phyloP scores from a whole-genome alignment of 2,113 vertebrate genomes.

The Calidris pygmaea region DNA sequence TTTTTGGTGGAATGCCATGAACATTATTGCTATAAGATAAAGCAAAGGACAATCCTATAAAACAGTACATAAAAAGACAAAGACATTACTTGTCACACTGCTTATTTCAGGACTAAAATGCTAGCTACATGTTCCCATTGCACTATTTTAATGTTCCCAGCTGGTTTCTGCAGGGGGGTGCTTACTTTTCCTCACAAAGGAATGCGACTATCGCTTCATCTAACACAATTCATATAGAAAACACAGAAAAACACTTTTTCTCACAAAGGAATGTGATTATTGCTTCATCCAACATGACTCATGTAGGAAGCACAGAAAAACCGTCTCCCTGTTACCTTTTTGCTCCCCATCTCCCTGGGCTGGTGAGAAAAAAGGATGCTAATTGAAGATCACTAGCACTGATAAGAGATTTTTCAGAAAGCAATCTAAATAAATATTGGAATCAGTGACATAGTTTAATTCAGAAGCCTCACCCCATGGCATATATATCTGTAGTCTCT shows the following conservation, averaged over 20 bases:
- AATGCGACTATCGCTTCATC: neutral
- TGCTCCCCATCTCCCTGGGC: neutral
- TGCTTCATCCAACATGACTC: neutral
- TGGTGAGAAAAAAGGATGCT: neutral
- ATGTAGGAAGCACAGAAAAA: neutral
- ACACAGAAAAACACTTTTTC: neutral
- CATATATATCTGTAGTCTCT: neutral
- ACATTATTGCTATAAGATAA: conserved; percentile 10
- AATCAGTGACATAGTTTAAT: neutral
- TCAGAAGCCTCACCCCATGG: neutral
- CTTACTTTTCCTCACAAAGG: neutral
- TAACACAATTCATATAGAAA: neutral
- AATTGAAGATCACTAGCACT: neutral
- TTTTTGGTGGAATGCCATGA: conserved; percentile 19
- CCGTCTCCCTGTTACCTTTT: neutral
- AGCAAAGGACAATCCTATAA: conserved; percentile 16
- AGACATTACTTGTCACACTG: neutral
- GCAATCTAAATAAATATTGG: neutral
- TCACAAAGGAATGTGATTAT: neutral
- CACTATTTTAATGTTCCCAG: conserved; percentile 22
- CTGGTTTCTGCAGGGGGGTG: neutral
- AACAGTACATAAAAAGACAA: conserved; percentile 38
- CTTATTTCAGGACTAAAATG: conserved; percentile 17
- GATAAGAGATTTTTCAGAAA: neutral
- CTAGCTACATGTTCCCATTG: neutral